Evolutionary conservation across 2,113 vertebrate genomes (phyloP).

Genomic region (Shinisaurus crocodilurus): DNA sequence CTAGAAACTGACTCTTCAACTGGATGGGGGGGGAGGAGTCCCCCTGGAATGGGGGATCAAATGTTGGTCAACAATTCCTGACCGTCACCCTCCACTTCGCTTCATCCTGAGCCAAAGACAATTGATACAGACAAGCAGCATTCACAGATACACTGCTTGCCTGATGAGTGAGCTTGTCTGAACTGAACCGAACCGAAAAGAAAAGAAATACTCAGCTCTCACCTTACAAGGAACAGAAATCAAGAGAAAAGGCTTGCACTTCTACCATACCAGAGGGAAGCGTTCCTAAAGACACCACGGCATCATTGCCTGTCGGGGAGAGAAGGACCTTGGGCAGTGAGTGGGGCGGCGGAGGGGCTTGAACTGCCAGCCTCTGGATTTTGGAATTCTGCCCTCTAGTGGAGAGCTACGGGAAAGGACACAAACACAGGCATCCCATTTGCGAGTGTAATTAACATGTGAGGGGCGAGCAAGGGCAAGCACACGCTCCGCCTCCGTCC

Average conservation of each 20-base stretch:
- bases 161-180: not conserved
- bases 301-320: no score
- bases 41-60: not conserved
- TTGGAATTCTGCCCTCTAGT: no score
- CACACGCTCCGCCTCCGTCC: no score
- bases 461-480: no score
- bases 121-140: not conserved
- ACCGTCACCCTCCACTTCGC: not conserved
- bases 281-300: no score
- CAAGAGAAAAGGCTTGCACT: not conserved
- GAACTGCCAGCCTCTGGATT: no score
- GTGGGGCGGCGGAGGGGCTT: no score
- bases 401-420: no score
- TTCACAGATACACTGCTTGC: not conserved
- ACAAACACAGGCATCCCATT: no score
- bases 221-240: not conserved
- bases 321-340: no score
- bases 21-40: not conserved
- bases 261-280: not conserved
- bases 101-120: constrained; percentile 16
- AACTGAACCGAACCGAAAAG: not conserved
- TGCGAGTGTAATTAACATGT: no score
- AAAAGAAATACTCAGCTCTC: not conserved
- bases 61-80: constrained; percentile 1
- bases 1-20: constrained; percentile 26